Evolutionary conservation across 2,797 vertebrate genomes (phyloP).

Genomic region (Chiroxiphia lanceolata): DNA sequence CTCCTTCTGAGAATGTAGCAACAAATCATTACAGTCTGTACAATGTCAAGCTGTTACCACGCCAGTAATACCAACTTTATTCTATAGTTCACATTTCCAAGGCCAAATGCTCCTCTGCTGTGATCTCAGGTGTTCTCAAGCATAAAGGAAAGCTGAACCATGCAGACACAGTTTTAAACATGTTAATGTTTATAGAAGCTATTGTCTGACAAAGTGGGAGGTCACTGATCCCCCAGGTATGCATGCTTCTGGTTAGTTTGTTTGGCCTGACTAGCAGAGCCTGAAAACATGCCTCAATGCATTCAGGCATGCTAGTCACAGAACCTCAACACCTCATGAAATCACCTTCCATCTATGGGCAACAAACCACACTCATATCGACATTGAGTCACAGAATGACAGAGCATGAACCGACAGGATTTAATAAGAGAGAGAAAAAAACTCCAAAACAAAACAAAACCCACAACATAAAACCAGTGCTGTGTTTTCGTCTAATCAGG

Average conservation of each 20-base stretch:
- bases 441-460: rapidly evolving
- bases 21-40: neutral
- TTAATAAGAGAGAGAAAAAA: neutral
- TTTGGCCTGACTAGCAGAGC: neutral
- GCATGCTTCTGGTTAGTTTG: neutral
- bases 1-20: neutral
- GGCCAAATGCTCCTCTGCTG: neutral
- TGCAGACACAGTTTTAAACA: neutral
- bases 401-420: neutral
- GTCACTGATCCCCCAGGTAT: neutral
- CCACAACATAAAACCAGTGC: neutral
- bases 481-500: neutral
- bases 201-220: neutral
- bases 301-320: neutral
- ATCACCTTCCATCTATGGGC: rapidly evolving
- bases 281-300: neutral
- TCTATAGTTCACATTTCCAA: neutral
- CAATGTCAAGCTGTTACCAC: neutral
- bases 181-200: neutral
- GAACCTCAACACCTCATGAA: neutral
- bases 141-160: neutral
- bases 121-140: neutral
- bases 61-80: neutral
- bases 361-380: neutral
- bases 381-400: neutral